A percentile compares a stretch with the other conserved stretches of the same genome.
phyloP scores from a whole-genome alignment of 2,888 invertebrate species.

The Drosophila rubida region DNA sequence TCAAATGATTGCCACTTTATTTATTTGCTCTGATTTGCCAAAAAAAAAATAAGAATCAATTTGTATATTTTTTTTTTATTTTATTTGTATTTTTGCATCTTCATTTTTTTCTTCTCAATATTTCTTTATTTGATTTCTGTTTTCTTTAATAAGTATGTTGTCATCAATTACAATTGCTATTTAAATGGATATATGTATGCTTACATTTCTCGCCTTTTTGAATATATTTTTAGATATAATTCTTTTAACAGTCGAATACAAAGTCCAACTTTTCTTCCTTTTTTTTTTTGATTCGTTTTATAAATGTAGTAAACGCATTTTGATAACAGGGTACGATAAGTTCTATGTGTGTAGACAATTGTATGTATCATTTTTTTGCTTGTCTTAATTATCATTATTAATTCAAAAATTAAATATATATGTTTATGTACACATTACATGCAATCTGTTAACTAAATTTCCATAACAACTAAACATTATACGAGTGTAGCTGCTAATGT shows the following conservation, averaged over 20 bases:
- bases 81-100: conserved; percentile 60
- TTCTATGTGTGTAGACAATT: conserved; percentile 45
- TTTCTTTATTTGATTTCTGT: conserved; percentile 41
- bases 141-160: conserved; percentile 53
- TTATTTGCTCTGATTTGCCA: conserved; percentile 46
- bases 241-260: conserved; percentile 20
- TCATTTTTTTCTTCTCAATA: conserved; percentile 25
- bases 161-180: conserved; percentile 78
- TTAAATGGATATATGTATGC: conserved; percentile 73
- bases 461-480: conserved; percentile 66
- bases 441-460: conserved; percentile 67
- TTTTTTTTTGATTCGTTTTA: conserved; percentile 38
- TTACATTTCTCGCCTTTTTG: conserved; percentile 63
- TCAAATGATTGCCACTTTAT: conserved; percentile 60
- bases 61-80: conserved; percentile 40
- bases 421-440: conserved; percentile 58
- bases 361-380: conserved; percentile 19
- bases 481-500: conserved; percentile 47
- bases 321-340: conserved; percentile 71
- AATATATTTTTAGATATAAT: conserved; percentile 46
- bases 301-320: conserved; percentile 81
- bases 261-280: conserved; percentile 19
- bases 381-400: conserved; percentile 40
- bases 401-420: conserved; percentile 43
- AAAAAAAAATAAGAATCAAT: conserved; percentile 16